Evolutionary conservation across 1,140 invertebrate species (phyloP).

Genomic region (Listronotus oregonensis): DNA sequence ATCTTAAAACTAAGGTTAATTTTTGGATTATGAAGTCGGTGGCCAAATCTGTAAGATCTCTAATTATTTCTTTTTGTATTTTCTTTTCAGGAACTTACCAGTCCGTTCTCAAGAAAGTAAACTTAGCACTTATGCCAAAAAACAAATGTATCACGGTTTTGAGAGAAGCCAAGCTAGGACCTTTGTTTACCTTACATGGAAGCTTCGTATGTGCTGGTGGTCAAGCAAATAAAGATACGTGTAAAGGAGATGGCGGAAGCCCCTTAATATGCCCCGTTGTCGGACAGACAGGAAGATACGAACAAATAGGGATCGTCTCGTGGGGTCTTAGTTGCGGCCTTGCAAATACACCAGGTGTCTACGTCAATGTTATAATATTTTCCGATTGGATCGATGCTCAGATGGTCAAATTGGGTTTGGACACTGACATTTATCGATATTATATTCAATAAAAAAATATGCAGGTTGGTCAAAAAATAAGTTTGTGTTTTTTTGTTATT

Average conservation of each 20-base stretch:
- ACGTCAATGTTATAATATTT: conserved; percentile 72
- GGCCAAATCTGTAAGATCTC: no score
- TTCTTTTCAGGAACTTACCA: conserved; percentile 18
- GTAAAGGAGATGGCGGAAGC: conserved; percentile 66
- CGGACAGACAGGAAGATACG: conserved; percentile 50
- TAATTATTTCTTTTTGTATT: no score
- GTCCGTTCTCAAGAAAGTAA: conserved; percentile 66
- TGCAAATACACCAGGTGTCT: conserved; percentile 68
- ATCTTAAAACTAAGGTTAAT: no score
- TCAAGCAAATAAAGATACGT: conserved; percentile 69
- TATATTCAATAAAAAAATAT: conserved; percentile 3
- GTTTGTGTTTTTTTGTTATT: no score
- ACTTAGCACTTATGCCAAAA: conserved; percentile 64
- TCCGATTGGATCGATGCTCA: conserved; percentile 76
- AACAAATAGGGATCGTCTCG: conserved; percentile 71
- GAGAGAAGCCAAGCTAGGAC: conserved; percentile 57
- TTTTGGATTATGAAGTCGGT: no score
- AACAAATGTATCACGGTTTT: conserved; percentile 62
- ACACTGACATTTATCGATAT: conserved; percentile 55
- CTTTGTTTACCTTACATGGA: conserved; percentile 57
- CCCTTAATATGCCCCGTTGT: conserved; percentile 67
- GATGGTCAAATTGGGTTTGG: conserved; percentile 58
- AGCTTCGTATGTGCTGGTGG: conserved; percentile 78
- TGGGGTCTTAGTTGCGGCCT: conserved; percentile 73
- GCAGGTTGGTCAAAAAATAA: no score